Evolutionary conservation across 2,888 invertebrate genomes (phyloP), one percentile per base, ranked within the genome.

Genomic region (Coelinius sp.): DNA sequence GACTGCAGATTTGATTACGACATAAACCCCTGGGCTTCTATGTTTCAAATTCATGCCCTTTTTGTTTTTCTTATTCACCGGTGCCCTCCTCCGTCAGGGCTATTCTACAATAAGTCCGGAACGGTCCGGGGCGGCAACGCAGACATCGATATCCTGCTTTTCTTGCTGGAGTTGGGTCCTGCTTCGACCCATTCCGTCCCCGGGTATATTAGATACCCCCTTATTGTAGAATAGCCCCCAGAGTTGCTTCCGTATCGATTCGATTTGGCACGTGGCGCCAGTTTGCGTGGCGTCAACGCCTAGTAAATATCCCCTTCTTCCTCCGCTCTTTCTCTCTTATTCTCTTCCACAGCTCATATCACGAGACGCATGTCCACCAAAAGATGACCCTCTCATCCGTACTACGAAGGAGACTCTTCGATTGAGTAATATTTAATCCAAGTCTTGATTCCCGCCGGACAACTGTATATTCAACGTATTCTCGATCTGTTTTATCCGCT

Each of bases 241-340:
- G 25, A 53, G 31, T 59, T 31, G 31, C 31, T 35, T 35, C 35
- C 59, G 27, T 59, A 59, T 59, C 59, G 59, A 59, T 59, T 59
- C 31, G 27, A 59, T 59, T 31, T 59, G 59, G 59, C 59, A 59
- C 59, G 59, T 59, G 59, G 59, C 59, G 59, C 59, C 59, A 31
- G 59, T 59, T 59, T 59, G 59, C 59, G 31, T 59, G 59, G 59
- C 59, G 59, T 59, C 59, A 59, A 59, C 35, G 59, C 59, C 59
- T 59, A 17, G 59, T 14, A 59, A 59, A 59, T 59, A 6, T 59
- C 59, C 31, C 31, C 20, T 14, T 31, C 59, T 59, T 17, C 31
- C 59, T 59, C 20, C 20, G 17, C 27, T 17, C 17, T 10, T 20
- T 59, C n/a, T 31, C 59, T 59, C 59, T n/a, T 24, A 12, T 41